Conservation (phyloP, 2,797 vertebrate species). For the Bucorvus abyssinicus region DNA sequence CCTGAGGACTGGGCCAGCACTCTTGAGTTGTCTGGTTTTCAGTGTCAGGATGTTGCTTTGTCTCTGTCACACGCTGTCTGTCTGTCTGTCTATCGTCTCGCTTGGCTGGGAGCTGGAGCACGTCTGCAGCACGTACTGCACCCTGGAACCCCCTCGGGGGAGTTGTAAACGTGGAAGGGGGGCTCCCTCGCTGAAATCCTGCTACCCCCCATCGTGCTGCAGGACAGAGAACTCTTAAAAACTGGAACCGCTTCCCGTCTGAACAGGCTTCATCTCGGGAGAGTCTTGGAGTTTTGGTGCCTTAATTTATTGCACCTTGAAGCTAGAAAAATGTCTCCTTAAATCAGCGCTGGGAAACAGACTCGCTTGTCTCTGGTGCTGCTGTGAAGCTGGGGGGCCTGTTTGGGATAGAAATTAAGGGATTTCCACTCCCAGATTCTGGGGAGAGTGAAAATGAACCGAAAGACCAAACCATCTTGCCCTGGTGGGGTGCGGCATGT, state of each 20-base stretch:
- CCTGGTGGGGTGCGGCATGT: neutral
- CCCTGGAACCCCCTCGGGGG: neutral
- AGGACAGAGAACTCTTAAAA: neutral
- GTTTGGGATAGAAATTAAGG: neutral
- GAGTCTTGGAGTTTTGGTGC: neutral
- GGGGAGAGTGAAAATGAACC: neutral
- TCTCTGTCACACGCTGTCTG: neutral
- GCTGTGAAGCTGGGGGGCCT: neutral
- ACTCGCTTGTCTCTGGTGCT: rapidly evolving
- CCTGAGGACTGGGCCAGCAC: neutral
- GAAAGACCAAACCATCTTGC: neutral
- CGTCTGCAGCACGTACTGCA: rapidly evolving
- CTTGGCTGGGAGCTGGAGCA: neutral
- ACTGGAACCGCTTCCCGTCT: neutral
- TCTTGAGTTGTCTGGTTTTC: neutral
- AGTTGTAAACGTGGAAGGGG: no score
- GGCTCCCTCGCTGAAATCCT: no score
- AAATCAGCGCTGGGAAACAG: neutral
- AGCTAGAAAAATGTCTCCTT: neutral
- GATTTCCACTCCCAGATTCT: neutral
- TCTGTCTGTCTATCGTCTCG: no score
- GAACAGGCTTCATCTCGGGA: neutral
- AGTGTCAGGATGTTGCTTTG: neutral
- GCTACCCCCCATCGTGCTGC: no score
- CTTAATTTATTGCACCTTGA: slow-evolving; percentile 28